phyloP scores from a whole-genome alignment of 2,113 vertebrate genomes.

The Rhineura floridana region DNA sequence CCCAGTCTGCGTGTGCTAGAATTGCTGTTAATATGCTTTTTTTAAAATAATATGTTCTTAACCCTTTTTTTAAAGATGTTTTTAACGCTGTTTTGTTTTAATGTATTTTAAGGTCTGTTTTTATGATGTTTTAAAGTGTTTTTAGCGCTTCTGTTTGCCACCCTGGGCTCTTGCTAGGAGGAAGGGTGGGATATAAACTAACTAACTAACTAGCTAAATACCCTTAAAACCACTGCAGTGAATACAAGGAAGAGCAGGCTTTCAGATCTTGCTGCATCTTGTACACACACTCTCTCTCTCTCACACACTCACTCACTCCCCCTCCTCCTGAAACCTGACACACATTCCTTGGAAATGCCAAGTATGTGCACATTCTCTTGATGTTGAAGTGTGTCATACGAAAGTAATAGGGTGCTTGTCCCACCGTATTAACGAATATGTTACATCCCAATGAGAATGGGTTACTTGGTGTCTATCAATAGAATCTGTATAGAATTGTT shows the following conservation, averaged over 20 bases:
- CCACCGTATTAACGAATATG: conserved; percentile 70
- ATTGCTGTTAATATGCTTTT: too few relatives aligned
- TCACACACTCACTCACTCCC: neutral
- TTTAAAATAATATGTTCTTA: too few relatives aligned
- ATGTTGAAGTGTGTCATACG: conserved; percentile 28
- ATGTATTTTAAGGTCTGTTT: too few relatives aligned
- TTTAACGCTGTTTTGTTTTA: too few relatives aligned
- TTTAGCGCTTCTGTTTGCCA: too few relatives aligned
- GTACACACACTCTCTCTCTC: too few relatives aligned
- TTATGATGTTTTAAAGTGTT: too few relatives aligned
- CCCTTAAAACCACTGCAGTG: neutral
- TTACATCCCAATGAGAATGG: conserved; percentile 66
- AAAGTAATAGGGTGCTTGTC: conserved; percentile 38
- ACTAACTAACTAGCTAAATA: too few relatives aligned
- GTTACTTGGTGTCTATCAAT: conserved; percentile 73
- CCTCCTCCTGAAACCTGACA: neutral
- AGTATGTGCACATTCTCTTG: neutral
- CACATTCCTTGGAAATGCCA: neutral
- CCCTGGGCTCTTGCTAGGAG: too few relatives aligned
- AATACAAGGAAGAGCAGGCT: neutral
- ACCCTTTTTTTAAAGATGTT: too few relatives aligned
- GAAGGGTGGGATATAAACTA: too few relatives aligned
- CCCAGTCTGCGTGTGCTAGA: too few relatives aligned
- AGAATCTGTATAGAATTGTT: conserved; percentile 80
- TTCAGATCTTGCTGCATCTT: neutral